Evolutionary conservation across 2,797 vertebrate genomes (phyloP), one percentile per base, ranked within the genome.

Genomic region (Xyrichtys novacula): DNA sequence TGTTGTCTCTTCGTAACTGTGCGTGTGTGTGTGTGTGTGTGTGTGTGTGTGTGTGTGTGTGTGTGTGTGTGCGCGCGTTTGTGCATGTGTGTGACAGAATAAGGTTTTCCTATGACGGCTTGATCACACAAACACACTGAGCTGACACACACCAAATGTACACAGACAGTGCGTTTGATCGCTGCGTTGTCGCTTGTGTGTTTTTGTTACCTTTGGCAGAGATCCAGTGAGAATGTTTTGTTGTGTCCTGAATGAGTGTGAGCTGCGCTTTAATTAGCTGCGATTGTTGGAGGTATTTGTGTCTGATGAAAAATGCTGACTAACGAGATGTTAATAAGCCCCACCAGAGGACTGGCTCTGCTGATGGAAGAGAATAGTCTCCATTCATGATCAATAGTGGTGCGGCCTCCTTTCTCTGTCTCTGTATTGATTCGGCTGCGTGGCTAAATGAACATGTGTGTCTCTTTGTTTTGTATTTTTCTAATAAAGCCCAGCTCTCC

Each of bases 231-330:
- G 5, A 7, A 5, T 48, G 28, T 55, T 50, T 46, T 4, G 15
- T 52, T 44, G n/a, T 36, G n/a, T 46, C 14, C 29, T 29, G 53
- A 40, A n/a, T 76, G 42, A 55, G 55, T 15, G 31, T 6, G 62
- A 56, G 40, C 22, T 1, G 29, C 11, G 6, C 29, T 66, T 57
- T 71, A 56, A 78, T 84, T 59, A 64, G 57, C 59, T 5, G 47
- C 44, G 9, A 25, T 55, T 72, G 69, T 61, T n/a, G 8, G 31
- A 42, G 28, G 29, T 40, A 32, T 74, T 43, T 64, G 63, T 56
- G 22, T 16, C 58, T 81, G 12, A 29, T 74, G 67, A 76, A 81
- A 85, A 63, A 64, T 65, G 83, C 77, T 83, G 85, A 85, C 65
- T 81, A 77, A 85, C 54, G 25, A 81, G 59, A 69, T 76, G 42